Evolutionary conservation across 2,888 invertebrate species (phyloP).

Genomic region (Pristionchus fissidentatus): DNA sequence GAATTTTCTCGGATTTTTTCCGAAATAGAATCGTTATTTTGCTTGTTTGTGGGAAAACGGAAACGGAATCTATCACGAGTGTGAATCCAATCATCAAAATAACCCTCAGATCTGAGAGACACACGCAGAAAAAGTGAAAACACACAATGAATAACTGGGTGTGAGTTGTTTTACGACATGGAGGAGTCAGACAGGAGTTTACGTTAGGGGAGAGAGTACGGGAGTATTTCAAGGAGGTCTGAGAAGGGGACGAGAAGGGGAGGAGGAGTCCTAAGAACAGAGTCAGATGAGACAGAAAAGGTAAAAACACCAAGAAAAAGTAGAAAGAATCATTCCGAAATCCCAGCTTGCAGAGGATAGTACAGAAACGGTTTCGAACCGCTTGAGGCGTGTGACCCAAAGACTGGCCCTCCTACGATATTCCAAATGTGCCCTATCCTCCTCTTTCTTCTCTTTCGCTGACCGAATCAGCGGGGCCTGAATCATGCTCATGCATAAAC

Average conservation of each 20-base stretch:
- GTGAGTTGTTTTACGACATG: conserved; percentile 27
- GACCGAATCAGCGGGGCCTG: conserved; percentile 18
- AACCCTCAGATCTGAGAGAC: no score
- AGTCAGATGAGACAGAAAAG: background rate
- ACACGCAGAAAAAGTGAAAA: no score
- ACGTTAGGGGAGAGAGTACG: conserved; percentile 1
- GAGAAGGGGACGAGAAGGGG: background rate
- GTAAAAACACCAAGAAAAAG: background rate
- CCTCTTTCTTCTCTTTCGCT: background rate
- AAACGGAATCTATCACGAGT: no score
- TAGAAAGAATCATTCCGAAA: background rate
- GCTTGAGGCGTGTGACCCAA: no score
- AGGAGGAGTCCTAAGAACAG: no score
- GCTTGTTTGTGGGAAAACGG: no score
- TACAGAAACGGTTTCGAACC: no score
- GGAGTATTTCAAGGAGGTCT: background rate
- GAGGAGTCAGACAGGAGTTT: background rate
- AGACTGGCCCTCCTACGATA: background rate
- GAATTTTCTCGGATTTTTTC: background rate
- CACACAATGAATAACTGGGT: conserved; percentile 8
- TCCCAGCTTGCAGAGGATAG: no score
- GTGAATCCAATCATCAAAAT: no score
- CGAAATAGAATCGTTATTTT: no score
- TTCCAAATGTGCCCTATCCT: conserved; percentile 33
- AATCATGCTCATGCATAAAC: conserved; percentile 38